Base-by-base conservation (phyloP, 1,140 invertebrate genomes). In the Drosophila kanapiae region DNA sequence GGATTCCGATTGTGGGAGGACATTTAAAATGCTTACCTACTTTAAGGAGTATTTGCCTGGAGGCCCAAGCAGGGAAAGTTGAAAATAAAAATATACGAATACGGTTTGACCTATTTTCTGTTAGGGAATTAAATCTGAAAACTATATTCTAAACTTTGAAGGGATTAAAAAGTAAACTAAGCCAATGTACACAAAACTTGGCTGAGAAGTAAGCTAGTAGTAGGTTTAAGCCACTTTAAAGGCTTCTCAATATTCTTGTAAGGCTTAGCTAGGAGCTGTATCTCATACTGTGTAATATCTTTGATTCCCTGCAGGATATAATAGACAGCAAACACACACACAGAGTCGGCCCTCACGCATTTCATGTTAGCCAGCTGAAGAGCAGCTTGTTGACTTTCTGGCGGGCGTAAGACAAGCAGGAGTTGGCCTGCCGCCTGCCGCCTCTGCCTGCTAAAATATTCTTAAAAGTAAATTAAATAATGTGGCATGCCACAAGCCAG, bases 401-500 rank as follows among this genome's bases (percentile, higher is more conserved):
- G 45, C 64, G 51, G 71, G 80, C 37, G 48, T 42, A 43, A 48
- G 47, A 48, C 54, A 42, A 57, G 16, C n/a, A 51, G 56, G 27
- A 31, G 18, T 5, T 27, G 29, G 38, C 29, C 62, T 63, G 40
- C 77, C 60, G 45, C 35, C 16, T 51, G 23, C 31, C 60, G 70
- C 45, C 63, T n/a, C 31, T 84, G 76, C 54, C 65, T 67, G 71
- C 56, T 77, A 80, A 76, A 83, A 86, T 85, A 82, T 87, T 79
- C 82, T 75, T 82, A 79, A 83, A 87, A 87, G 80, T 88, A 88
- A 87, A 88, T 87, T 87, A 87, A 87, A 87, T 87, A 87, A 87
- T 88, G 84, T 83, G 84, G 84, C 84, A 75, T 87, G 84, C 84
- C 84, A 69, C 84, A 88, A 84, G 69, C 79, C 78, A 80, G 70